Percentiles rank a stretch among this genome's conserved stretches.
Evolutionary conservation across 37 sponge, comb jelly and placozoan species (phyloP).

Genomic region (Geodia barretti): DNA sequence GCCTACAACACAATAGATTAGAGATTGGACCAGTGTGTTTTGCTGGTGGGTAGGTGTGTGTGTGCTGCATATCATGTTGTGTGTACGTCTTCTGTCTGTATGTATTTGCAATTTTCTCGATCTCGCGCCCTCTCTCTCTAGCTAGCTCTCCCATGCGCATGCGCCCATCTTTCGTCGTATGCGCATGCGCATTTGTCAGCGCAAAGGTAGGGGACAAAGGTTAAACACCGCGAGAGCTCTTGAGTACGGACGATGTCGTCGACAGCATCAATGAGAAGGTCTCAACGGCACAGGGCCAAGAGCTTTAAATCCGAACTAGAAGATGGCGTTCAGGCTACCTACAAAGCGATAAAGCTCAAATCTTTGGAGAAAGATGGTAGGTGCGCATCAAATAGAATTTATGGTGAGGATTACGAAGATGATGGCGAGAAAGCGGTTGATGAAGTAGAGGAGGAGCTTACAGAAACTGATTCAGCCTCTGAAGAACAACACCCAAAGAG

Average conservation of each 20-base stretch:
- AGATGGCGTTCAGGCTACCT: neutral
- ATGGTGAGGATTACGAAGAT: neutral
- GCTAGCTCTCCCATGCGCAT: too few relatives aligned
- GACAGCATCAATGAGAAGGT: neutral
- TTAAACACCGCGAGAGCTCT: neutral
- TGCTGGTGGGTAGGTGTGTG: neutral
- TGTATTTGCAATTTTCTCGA: neutral
- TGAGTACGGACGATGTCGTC: too few relatives aligned
- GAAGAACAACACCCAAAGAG: neutral
- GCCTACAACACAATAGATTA: neutral
- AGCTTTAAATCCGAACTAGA: slow-evolving; percentile 19
- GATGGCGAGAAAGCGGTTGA: neutral
- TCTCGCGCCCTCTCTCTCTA: too few relatives aligned
- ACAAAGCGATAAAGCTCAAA: neutral
- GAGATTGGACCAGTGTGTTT: slow-evolving; percentile 39
- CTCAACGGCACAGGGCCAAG: neutral
- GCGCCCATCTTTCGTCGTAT: neutral
- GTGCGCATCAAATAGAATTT: too few relatives aligned
- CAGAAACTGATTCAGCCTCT: neutral
- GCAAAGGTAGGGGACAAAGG: neutral
- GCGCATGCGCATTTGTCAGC: neutral
- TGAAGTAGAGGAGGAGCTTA: neutral
- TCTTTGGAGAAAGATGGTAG: neutral
- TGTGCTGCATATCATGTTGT: too few relatives aligned
- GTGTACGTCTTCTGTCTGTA: neutral